A percentile compares a stretch with the other conserved stretches of the same genome.
Conservation (phyloP, 2,113 vertebrate species). For the Sphyrna mokarran region DNA sequence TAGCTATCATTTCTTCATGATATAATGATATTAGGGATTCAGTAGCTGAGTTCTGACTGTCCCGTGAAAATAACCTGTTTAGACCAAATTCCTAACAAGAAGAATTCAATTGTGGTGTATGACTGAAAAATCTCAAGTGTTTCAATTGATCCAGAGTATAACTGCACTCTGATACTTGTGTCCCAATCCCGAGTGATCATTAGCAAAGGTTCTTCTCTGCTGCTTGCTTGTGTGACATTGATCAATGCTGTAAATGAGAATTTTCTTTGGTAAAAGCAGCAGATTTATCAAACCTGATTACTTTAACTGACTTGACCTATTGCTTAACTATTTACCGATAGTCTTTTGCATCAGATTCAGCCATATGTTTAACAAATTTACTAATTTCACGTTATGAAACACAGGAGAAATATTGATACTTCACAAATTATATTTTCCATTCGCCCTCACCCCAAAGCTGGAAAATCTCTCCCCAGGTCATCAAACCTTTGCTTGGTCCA, state of each 20-base stretch:
- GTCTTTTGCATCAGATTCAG: not conserved
- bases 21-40: not conserved
- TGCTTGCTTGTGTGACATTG: not conserved
- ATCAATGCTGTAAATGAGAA: not conserved
- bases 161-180: not conserved
- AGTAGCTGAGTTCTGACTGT: not conserved
- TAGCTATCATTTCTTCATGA: not conserved
- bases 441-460: too few species aligned
- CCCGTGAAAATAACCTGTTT: not conserved
- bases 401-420: not conserved
- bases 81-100: not conserved
- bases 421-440: not conserved
- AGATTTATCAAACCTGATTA: not conserved
- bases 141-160: not conserved
- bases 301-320: not conserved
- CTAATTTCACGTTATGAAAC: not conserved
- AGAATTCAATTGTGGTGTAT: not conserved
- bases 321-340: not conserved
- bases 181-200: not conserved
- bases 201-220: not conserved
- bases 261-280: not conserved
- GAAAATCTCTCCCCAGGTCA: too few species aligned
- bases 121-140: not conserved
- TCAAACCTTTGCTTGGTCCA: too few species aligned
- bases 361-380: not conserved